Conservation (phyloP, 2,888 invertebrate species). For the Atethmia centrago region DNA sequence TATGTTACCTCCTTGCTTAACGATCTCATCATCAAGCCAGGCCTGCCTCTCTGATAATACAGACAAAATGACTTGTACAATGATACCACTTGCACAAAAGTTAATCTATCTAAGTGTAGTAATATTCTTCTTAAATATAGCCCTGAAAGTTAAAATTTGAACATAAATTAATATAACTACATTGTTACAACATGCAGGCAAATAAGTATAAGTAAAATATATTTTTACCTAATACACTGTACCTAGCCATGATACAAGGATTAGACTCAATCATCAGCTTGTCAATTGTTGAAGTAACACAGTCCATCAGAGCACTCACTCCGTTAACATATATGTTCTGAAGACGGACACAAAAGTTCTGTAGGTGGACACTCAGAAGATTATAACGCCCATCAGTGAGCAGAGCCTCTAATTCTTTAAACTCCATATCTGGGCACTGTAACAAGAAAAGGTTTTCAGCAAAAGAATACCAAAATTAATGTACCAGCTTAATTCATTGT, state of each 20-base stretch:
- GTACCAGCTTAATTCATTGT: not conserved
- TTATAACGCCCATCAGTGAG: slow-evolving; percentile 92
- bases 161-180: not conserved
- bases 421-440: slow-evolving; percentile 94
- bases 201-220: slow-evolving; percentile 11
- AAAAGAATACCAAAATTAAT: slow-evolving; percentile 13
- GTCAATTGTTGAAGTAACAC: slow-evolving; percentile 90
- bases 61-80: slow-evolving; percentile 93
- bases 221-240: slow-evolving; percentile 92
- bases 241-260: slow-evolving; percentile 90
- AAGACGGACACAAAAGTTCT: slow-evolving; percentile 91
- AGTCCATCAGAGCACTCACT: slow-evolving; percentile 92
- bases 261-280: slow-evolving; percentile 90
- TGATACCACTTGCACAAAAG: slow-evolving; percentile 95
- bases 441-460: slow-evolving; percentile 56
- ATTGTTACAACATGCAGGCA: not conserved
- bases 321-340: slow-evolving; percentile 91
- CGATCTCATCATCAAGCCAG: slow-evolving; percentile 87
- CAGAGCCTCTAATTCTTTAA: slow-evolving; percentile 92
- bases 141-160: slow-evolving; percentile 89
- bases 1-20: slow-evolving; percentile 86
- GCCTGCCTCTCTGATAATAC: slow-evolving; percentile 92
- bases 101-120: slow-evolving; percentile 95
- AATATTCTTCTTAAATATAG: slow-evolving; percentile 95
- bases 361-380: slow-evolving; percentile 90